phyloP scores from a whole-genome alignment of 2,113 vertebrate species.

The Corythoichthys intestinalis region DNA sequence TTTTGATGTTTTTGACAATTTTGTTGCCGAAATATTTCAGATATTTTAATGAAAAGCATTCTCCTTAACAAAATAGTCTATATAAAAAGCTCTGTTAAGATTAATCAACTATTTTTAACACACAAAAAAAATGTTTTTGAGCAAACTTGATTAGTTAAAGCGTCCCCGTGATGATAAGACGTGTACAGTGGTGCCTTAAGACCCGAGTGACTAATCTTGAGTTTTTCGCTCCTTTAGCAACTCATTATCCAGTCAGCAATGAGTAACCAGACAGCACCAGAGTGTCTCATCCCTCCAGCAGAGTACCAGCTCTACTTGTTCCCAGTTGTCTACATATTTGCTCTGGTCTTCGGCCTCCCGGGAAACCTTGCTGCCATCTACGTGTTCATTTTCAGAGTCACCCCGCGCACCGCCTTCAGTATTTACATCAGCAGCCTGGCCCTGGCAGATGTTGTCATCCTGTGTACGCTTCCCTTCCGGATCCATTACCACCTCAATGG shows the following conservation, averaged over 20 bases:
- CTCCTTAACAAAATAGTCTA: no score
- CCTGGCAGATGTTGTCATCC: conserved; percentile 67
- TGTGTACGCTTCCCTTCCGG: conserved; percentile 73
- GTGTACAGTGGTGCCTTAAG: no score
- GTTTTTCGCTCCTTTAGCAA: neutral
- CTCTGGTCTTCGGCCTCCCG: conserved; percentile 72
- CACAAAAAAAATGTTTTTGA: no score
- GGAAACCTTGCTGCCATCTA: conserved; percentile 72
- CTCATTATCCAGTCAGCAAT: neutral
- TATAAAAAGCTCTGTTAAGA: no score
- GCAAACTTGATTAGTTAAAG: no score
- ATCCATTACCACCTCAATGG: conserved; percentile 76
- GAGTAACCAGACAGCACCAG: neutral
- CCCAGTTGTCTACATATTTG: conserved; percentile 62
- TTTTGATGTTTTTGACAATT: no score
- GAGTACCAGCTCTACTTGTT: conserved; percentile 76
- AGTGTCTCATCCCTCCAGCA: conserved; percentile 36
- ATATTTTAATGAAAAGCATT: no score
- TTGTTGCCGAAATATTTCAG: no score
- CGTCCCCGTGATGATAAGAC: no score
- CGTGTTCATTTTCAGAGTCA: conserved; percentile 54
- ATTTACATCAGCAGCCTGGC: conserved; percentile 78
- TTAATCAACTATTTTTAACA: no score
- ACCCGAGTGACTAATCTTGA: no score
- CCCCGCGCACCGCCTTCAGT: conserved; percentile 53